Base-by-base conservation (phyloP, 2,888 invertebrate genomes). In the Trachelus troglodyta region DNA sequence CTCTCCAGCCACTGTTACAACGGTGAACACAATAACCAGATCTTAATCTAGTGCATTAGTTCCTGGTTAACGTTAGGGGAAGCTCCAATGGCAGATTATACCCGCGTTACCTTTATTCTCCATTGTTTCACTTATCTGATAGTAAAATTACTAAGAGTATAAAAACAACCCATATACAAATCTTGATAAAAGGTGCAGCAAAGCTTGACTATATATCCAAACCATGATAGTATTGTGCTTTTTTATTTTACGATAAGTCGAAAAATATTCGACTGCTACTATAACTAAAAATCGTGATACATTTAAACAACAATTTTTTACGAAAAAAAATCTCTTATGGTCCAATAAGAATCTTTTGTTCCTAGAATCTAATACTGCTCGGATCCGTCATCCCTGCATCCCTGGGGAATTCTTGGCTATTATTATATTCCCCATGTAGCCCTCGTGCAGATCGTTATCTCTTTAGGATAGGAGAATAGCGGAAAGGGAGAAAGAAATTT, bases 21-120 rank as follows among this genome's bases (percentile, higher is more conserved):
- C 56, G 56, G 9, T 56, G 56, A 23, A 56, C 56, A 56, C 56
- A 90, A 89, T 81, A 81, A 56, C 73, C 80, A 81, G 90, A 91
- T 91, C 85, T 83, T 88, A 88, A 91, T 91, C 91, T 90, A 84
- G 85, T 84, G 85, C 87, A 87, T 89, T 87, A 86, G 87, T 88
- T 85, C 84, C 85, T 86, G 85, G 85, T 88, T 87, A 87, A 83
- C 80, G 75, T 23, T 56, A 56, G 56, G 56, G 56, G 56, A 56
- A 56, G 23, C 56, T 56, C 23, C 56, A 56, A 56, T 56, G 56
- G 23, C 2, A 23, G 56, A 56, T 56, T 56, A 56, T 23, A 56
- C 56, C 56, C 56, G 56, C 56, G 23, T 56, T 56, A 56, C 56
- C 56, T 56, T 56, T 23, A 56, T 56, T 56, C 82, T 84, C 85